A percentile compares a stretch with the other conserved stretches of the same genome.
Conservation (phyloP, 2,797 vertebrate genomes). For the Micrastur ruficollis region DNA sequence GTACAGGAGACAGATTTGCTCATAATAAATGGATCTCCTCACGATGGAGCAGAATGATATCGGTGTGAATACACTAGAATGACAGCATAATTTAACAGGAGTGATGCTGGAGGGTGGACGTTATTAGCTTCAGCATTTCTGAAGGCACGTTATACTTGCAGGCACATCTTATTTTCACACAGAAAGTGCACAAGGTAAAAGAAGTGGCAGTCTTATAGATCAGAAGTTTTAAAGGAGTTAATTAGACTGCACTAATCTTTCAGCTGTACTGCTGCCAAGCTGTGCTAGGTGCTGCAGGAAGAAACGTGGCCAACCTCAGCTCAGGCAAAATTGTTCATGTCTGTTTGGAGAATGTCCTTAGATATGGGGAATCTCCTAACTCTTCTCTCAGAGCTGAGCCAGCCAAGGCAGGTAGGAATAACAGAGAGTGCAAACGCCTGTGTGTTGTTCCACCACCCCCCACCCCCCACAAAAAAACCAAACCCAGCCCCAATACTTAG, state of each 20-base stretch:
- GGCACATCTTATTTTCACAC: neutral
- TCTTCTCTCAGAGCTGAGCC: neutral
- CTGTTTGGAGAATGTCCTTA: neutral
- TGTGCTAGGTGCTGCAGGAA: neutral
- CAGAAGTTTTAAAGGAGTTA: constrained; percentile 24
- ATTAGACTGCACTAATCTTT: constrained; percentile 42
- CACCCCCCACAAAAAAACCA: accelerated
- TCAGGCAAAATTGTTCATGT: neutral
- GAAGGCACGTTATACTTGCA: neutral
- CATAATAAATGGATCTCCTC: constrained; percentile 52
- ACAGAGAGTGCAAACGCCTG: neutral
- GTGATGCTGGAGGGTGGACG: neutral
- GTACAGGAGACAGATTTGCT: constrained; percentile 45
- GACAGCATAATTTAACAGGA: constrained; percentile 56
- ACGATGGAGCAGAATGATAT: constrained; percentile 45
- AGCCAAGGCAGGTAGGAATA: neutral
- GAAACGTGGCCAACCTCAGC: neutral
- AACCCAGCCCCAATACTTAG: too few species aligned
- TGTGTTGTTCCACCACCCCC: accelerated
- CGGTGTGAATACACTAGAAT: neutral
- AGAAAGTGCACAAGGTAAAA: constrained; percentile 36
- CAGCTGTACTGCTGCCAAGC: neutral
- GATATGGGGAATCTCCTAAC: neutral
- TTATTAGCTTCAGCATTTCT: constrained; percentile 47
- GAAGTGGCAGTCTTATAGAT: constrained; percentile 1